Evolutionary conservation across 1,140 invertebrate species (phyloP), one percentile per base, ranked within the genome.

Genomic region (Heterodera carotae): DNA sequence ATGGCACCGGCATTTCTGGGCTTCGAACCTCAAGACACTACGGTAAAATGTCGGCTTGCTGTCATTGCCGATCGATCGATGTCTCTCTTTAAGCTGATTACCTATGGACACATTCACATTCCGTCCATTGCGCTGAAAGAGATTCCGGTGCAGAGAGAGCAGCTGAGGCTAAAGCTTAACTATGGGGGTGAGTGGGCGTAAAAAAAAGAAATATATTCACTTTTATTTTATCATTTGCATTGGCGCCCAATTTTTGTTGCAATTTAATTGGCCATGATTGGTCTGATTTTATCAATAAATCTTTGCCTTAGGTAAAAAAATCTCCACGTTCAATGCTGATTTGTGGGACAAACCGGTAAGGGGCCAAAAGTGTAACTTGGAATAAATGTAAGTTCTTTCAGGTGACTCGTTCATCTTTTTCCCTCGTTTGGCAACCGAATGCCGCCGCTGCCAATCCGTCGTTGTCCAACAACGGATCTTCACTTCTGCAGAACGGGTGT

Each of bases 81-180:
- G 33, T 31, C 33, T 25, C 18, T 2, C 29, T n/a, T 71, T 59
- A 56, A 56, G 62, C 27, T 27, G 25, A 84, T 87, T 48, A 80
- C 83, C 5, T 87, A 87, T 67, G 85, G 85, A 8, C 83, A 87
- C 36, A 83, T 87, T 66, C 85, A 87, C 74, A 88, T 87, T 74
- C 85, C 85, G 22, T 88, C 86, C 10, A 87, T 87, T 71, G 75
- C 85, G 4, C 56, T 87, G 22, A 87, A 88, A 76, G 82, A 82
- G 56, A 83, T 81, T 53, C 85, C 85, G 18, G 85, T 88, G 29
- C 85, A 87, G 75, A 62, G 85, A 43, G 86, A 88, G 73, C 85
- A 86, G 67, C 67, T 86, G 8, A 33, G 85, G 43, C 48, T 85
- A 25, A 86, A 86, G 62, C 64, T 86, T 6, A 73, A 53, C 31